Percentiles rank a stretch among this genome's conserved stretches.
These are phyloP conservation scores for Magallana angulata DNA, from an alignment of 1,140 invertebrate genomes.

Conservation along the genomic window DNA sequence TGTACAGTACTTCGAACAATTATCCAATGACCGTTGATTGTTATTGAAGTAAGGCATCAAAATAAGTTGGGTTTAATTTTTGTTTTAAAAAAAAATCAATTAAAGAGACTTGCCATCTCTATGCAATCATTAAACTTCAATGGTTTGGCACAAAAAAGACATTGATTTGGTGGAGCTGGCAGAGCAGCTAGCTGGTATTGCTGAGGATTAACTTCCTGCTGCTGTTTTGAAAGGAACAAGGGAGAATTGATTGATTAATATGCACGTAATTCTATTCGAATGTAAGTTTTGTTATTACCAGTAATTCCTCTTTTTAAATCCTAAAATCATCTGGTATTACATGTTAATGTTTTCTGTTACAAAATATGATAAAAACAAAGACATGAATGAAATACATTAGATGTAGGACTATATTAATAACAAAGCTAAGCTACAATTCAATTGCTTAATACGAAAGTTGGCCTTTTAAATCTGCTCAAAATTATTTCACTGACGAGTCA, in stretches of 20 bases:
- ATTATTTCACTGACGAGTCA: too few relatives aligned
- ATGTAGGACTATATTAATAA: too few relatives aligned
- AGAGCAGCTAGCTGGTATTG: background rate
- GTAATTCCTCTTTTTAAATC: background rate
- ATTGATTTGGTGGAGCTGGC: slow-evolving; percentile 12
- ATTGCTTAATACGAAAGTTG: too few relatives aligned
- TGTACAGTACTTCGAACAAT: background rate
- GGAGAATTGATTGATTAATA: background rate
- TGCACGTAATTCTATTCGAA: background rate
- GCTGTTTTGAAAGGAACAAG: background rate
- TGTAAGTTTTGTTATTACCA: background rate
- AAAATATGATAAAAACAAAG: too few relatives aligned
- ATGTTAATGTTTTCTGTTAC: too few relatives aligned
- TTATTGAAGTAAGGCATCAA: background rate
- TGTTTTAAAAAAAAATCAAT: slow-evolving; percentile 27
- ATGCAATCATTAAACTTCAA: background rate
- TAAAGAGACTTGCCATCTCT: background rate
- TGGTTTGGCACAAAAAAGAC: slow-evolving; percentile 3
- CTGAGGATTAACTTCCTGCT: background rate
- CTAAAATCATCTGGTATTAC: too few relatives aligned
- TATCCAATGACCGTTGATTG: background rate
- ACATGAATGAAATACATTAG: too few relatives aligned
- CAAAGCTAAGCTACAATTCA: too few relatives aligned
- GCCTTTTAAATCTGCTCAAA: too few relatives aligned
- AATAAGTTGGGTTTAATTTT: background rate